Base-by-base conservation (phyloP, 2,888 invertebrate species). In the Coremacera marginata region DNA sequence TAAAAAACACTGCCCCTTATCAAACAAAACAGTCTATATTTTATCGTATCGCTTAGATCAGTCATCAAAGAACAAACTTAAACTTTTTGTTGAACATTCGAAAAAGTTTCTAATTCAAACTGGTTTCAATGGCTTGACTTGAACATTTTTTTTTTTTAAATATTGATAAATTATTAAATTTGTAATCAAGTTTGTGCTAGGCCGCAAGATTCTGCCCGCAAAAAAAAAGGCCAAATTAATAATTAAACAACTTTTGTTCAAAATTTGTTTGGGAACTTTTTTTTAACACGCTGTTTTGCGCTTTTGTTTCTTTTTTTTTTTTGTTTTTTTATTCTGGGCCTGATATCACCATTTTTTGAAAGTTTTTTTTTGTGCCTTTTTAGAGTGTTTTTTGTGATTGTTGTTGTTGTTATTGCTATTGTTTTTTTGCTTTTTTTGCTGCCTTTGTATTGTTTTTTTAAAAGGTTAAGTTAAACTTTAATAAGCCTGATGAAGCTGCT, bases 161-260 rank as follows among this genome's bases (percentile, higher is more conserved):
- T 27, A 60, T 27, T 60, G 11, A 60, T 60, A 60, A 60, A 60
- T 60, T 60, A 25, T 19, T 60, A 57, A 22, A 22, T 57, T 44
- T 44, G 44, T 44, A 44, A 44, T 44, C 44, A 44, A 44, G 44
- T 44, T 60, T 60, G 27, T 14, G 25, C 19, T 25, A 14, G 16
- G 27, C 25, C 27, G 60, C 60, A 60, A 60, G n/a, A 25, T 7
- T 25, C 19, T 22, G 25, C 25, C 19, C 25, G 4, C 57, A 19
- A 55, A 55, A 25, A 60, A 60, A 60, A 60, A 22, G 27, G 27
- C 22, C 25, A 25, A 19, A 31, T 60, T 60, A 67, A 67, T 67
- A 67, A 67, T 67, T 67, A 67, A 70, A 22, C 70, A 70, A 52
- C 52, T 52, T 70, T n/a, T 51, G 25, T 16, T 16, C 25, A 16